phyloP scores from a whole-genome alignment of 2,113 vertebrate genomes.

The Sterna hirundo region DNA sequence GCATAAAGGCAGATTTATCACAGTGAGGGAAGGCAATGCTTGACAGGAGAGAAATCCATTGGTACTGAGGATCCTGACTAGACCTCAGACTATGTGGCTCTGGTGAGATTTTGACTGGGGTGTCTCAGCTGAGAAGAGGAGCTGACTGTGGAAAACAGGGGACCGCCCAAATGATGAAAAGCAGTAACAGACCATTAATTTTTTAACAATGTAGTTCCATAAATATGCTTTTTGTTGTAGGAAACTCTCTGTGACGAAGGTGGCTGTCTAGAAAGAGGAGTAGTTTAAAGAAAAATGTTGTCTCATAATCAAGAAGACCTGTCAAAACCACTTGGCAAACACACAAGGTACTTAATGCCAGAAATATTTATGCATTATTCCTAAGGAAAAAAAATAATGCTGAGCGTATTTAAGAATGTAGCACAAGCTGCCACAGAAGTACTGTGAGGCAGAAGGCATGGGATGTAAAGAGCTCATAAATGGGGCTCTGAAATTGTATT shows the following conservation, averaged over 20 bases:
- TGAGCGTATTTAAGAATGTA: neutral
- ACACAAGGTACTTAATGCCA: neutral
- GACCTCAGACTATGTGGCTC: neutral
- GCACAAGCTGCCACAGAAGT: neutral
- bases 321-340: constrained; percentile 20
- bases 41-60: neutral
- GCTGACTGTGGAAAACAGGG: neutral
- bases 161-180: neutral
- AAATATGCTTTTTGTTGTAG: neutral
- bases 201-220: neutral
- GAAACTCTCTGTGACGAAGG: neutral
- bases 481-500: neutral
- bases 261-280: constrained; percentile 15
- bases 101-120: neutral
- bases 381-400: neutral
- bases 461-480: neutral
- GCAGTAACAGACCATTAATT: neutral
- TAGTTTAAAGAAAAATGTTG: constrained; percentile 24
- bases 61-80: neutral
- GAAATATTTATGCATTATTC: neutral
- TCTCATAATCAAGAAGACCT: neutral
- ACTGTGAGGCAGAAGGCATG: neutral
- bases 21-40: neutral
- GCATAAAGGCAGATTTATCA: neutral
- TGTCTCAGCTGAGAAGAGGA: neutral